Base-by-base conservation (phyloP, 30 jellyfish, hydroid and myxozoan genomes). In the Catostylus mosaicus region DNA sequence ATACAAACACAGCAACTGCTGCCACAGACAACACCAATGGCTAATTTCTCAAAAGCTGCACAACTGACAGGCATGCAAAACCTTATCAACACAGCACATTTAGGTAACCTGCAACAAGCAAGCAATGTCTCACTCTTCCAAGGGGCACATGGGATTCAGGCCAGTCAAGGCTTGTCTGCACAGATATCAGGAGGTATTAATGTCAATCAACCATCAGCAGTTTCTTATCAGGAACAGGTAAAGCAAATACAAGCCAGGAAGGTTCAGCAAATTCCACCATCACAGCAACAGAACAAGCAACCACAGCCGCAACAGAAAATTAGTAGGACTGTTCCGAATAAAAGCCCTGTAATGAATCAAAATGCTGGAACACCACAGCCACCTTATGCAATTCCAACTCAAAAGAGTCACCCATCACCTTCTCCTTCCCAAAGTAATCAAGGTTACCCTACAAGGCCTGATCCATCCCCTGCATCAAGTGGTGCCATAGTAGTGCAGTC, bases 341-440 rank as follows among this genome's bases (percentile, higher is more conserved):
- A 82, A 82, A 82, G 86, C 50, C 92, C 78, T 4, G 22, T 75
- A 9, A 18, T 59, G 57, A 72, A 38, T 54, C 92, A 82, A 56
- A 30, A 59, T 1, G 11, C 80, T n/a, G 60, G 77, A 24, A 40
- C 85, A 52, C 43, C 90, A 10, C 92, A 69, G 36, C 52, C 31
- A 18, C 80, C 43, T 37, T 68, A 67, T 68, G 29, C 67, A 0
- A 34, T 82, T 26, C 75, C 85, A 24, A 9, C 79, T 6, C 86
- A 51, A 52, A 51, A 68, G 46, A 43, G 75, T 23, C 92, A 82
- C 34, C 83, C 92, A 30, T 67, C 92, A 9, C 92, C 92, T 4
- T 82, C 92, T 14, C 92, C 92, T 6, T 50, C 85, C 29, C 90
- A 80, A 48, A 77, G 73, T 0, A 73, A 37, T 26, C 89, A 79